Evolutionary conservation across 2,113 vertebrate species (phyloP).

Genomic region (Ammodramus savannarum): DNA sequence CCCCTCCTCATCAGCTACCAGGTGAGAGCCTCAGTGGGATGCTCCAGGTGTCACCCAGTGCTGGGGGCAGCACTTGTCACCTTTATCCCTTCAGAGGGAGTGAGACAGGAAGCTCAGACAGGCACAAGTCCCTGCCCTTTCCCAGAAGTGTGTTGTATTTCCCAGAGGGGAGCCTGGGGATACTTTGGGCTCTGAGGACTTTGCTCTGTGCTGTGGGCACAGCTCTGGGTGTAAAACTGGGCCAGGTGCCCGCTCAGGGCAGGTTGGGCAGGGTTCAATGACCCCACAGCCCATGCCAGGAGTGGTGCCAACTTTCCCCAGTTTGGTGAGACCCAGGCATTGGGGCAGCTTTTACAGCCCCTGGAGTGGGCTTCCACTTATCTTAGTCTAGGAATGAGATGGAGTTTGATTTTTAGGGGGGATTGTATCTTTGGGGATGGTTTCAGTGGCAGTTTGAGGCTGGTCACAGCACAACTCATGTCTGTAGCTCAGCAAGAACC

Average conservation of each 20-base stretch:
- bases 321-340: fast-evolving
- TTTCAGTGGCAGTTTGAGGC: too few relatives aligned
- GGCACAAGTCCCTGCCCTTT: background rate
- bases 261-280: background rate
- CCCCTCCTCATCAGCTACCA: conserved; percentile 84
- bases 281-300: background rate
- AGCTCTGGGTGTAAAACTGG: background rate
- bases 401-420: too few relatives aligned
- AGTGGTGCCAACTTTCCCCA: background rate
- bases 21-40: conserved; percentile 67
- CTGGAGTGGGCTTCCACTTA: background rate
- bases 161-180: background rate
- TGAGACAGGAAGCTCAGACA: background rate
- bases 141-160: background rate
- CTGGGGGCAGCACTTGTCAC: background rate
- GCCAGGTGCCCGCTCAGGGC: background rate
- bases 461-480: too few relatives aligned
- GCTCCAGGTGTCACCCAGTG: background rate
- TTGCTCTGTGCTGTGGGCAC: background rate
- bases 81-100: background rate
- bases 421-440: background rate
- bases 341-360: background rate
- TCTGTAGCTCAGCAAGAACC: too few relatives aligned
- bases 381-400: background rate
- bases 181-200: background rate